Conservation (phyloP, 2,888 invertebrate species). For the Sphaeridia pumilis region DNA sequence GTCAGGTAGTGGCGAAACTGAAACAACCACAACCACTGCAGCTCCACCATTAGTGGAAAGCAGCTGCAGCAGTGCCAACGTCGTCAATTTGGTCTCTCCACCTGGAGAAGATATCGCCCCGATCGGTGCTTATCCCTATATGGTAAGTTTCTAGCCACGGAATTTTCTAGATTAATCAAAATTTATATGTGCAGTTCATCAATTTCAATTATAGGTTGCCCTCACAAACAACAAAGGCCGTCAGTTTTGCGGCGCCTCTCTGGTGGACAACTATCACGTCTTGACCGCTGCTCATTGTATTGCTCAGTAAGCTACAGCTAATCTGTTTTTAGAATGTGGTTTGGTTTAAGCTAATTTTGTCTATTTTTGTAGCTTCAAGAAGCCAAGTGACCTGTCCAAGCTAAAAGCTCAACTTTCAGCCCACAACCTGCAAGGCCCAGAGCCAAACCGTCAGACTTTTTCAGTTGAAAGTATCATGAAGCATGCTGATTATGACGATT, state of each 20-base stretch:
- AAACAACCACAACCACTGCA: neutral
- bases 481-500: constrained; percentile 69
- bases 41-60: neutral
- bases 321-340: neutral
- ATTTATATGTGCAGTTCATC: neutral
- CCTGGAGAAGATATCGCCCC: constrained; percentile 3
- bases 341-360: too few species aligned
- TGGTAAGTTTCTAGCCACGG: constrained; percentile 16
- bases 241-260: constrained; percentile 27
- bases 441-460: constrained; percentile 64
- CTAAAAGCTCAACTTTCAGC: constrained; percentile 72
- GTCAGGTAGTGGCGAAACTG: neutral
- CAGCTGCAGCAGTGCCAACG: neutral
- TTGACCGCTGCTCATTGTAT: constrained; percentile 82
- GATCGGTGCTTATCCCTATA: constrained; percentile 26
- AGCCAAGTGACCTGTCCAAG: constrained; percentile 70
- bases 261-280: constrained; percentile 50
- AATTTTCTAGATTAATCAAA: neutral
- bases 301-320: constrained; percentile 55
- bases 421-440: constrained; percentile 63
- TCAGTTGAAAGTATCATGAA: constrained; percentile 69
- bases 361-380: constrained; percentile 18
- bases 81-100: constrained; percentile 5
- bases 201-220: constrained; percentile 24
- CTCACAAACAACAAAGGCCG: constrained; percentile 22